phyloP scores from a whole-genome alignment of 2,888 invertebrate genomes.

The Sympetrum striolatum region DNA sequence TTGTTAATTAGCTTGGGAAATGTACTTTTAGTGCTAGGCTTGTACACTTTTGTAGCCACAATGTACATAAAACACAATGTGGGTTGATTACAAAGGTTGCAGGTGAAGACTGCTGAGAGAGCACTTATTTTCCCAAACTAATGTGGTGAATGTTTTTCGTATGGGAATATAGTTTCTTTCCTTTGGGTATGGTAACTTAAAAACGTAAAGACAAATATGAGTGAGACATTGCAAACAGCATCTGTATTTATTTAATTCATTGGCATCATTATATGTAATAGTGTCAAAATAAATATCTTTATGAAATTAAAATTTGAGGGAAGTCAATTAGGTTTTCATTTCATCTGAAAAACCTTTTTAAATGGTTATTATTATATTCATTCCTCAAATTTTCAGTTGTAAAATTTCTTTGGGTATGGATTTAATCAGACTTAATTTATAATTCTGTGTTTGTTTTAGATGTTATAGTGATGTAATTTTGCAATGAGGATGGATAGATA shows the following conservation, averaged over 20 bases:
- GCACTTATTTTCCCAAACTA: conserved; percentile 29
- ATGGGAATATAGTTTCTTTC: conserved; percentile 24
- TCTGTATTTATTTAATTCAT: conserved; percentile 35
- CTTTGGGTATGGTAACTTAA: conserved; percentile 1
- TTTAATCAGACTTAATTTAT: too few species aligned
- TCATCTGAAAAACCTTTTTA: too few species aligned
- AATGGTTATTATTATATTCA: too few species aligned
- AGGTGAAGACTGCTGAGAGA: background rate
- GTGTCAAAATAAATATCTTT: conserved; percentile 32
- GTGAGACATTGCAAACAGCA: conserved; percentile 5
- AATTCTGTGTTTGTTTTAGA: too few species aligned
- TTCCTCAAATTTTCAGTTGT: too few species aligned
- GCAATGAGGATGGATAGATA: too few species aligned
- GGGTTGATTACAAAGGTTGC: background rate
- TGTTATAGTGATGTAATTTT: too few species aligned
- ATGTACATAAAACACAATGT: background rate
- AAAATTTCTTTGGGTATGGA: too few species aligned
- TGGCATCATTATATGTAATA: conserved; percentile 24
- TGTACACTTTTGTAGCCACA: conserved; percentile 24
- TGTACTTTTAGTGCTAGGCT: conserved; percentile 37
- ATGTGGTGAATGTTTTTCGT: conserved; percentile 14
- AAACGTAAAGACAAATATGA: conserved; percentile 23
- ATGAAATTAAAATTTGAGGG: background rate
- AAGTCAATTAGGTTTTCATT: background rate
- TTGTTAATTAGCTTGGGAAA: conserved; percentile 24